phyloP scores from a whole-genome alignment of 1,140 invertebrate species.

The Trachymyrmex cornetzi region DNA sequence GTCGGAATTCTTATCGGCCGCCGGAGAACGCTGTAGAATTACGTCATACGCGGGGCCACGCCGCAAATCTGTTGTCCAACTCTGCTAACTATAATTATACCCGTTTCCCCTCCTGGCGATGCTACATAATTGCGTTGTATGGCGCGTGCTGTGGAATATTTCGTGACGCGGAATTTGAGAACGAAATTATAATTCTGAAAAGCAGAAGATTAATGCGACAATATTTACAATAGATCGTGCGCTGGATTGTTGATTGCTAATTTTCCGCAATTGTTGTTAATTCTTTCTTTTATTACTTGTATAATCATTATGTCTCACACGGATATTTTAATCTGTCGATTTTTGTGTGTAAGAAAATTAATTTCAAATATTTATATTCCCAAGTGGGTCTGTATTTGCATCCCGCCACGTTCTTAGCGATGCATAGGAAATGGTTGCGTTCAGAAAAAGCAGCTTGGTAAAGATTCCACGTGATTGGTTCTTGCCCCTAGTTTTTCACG shows the following conservation, averaged over 20 bases:
- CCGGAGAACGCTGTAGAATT: constrained; percentile 70
- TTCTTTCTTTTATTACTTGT: not conserved
- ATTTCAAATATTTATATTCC: not conserved
- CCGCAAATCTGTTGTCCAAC: constrained; percentile 74
- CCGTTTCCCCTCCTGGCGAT: constrained; percentile 22
- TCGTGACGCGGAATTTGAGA: constrained; percentile 23
- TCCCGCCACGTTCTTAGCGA: not conserved
- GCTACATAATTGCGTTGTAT: constrained; percentile 4
- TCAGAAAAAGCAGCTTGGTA: no score
- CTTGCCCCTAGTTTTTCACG: no score
- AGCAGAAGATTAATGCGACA: not conserved
- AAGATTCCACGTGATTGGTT: no score
- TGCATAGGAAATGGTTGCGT: not conserved
- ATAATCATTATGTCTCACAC: not conserved
- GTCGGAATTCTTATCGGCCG: constrained; percentile 83
- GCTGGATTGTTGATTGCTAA: not conserved
- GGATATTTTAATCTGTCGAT: not conserved
- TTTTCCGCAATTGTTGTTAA: not conserved
- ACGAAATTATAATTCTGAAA: constrained; percentile 8
- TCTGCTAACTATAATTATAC: constrained; percentile 59
- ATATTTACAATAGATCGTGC: not conserved
- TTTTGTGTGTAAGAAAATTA: not conserved
- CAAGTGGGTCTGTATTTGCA: not conserved
- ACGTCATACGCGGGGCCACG: constrained; percentile 76
- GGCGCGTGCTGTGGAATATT: not conserved